phyloP scores from a whole-genome alignment of 2,888 invertebrate genomes.

The Nemotelus nigrinus region DNA sequence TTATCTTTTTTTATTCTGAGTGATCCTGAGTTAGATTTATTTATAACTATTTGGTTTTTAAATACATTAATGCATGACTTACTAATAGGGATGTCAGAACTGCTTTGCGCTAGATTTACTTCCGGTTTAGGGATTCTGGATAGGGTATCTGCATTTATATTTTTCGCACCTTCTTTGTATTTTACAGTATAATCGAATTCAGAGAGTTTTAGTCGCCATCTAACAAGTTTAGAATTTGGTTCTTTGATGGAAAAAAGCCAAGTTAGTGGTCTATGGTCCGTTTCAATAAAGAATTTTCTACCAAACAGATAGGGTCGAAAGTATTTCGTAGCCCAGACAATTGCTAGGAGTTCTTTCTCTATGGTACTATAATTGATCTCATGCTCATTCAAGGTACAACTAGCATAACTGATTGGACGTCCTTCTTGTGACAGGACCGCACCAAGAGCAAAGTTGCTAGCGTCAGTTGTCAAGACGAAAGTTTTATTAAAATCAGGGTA shows the following conservation, averaged over 20 bases:
- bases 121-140: too few relatives aligned
- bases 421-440: constrained; percentile 54
- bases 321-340: neutral
- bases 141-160: neutral
- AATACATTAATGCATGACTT: too few relatives aligned
- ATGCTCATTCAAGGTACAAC: constrained; percentile 53
- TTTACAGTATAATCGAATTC: constrained; percentile 1
- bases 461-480: constrained; percentile 57
- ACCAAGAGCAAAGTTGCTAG: constrained; percentile 54
- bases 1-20: constrained; percentile 29
- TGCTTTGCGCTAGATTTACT: too few relatives aligned
- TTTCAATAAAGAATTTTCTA: constrained; percentile 30
- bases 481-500: constrained; percentile 50
- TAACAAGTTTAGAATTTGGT: constrained; percentile 4
- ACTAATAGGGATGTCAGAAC: too few relatives aligned
- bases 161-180: constrained; percentile 12
- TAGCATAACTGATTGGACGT: constrained; percentile 55
- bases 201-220: neutral
- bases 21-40: too few relatives aligned
- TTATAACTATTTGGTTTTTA: too few relatives aligned
- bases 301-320: too few relatives aligned
- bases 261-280: neutral
- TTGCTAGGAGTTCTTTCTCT: constrained; percentile 47
- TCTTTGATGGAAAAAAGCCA: constrained; percentile 13
- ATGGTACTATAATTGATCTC: constrained; percentile 55